Evolutionary conservation across 1,140 invertebrate genomes (phyloP), one percentile per base, ranked within the genome.

Genomic region (Seison nebaliae): DNA sequence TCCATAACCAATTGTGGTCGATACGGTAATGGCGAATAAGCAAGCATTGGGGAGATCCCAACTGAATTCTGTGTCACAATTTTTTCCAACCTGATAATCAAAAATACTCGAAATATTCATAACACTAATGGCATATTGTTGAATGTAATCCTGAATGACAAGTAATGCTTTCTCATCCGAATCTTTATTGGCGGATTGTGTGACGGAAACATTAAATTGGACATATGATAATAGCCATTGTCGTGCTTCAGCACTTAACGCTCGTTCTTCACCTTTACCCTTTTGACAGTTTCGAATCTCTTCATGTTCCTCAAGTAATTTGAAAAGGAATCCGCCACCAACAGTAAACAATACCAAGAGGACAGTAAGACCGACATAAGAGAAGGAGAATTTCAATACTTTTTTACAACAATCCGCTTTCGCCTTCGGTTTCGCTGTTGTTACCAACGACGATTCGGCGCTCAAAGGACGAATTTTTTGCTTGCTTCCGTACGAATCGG

Each of bases 21-120:
- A 86, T 42, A 86, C 78, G 7, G 83, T 88, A 16, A 91, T 67
- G 0, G 77, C 84, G 57, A 86, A 93, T 1, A 88, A 67, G 68
- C 45, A 72, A 68, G 23, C 74, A 70, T 50, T 80, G 59, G 38
- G n/a, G 28, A 40, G 35, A 22, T 7, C 35, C 38, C 38, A 40
- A 12, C 21, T 24, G 4, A 17, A 28, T 16, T 12, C 22, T 1
- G 23, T 35, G 6, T 23, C 17, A 28, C 38, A 40, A 28, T 40
- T 18, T 40, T 40, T 30, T 19, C 38, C 38, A n/a, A n/a, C n/a
- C n/a, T n/a, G n/a, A n/a, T n/a, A n/a, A n/a, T n/a, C n/a, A n/a
- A n/a, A n/a, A n/a, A n/a, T n/a, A n/a, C n/a, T n/a, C n/a, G n/a
- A n/a, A n/a, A n/a, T n/a, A n/a, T n/a, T n/a, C n/a, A n/a, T n/a